Conservation (phyloP, 2,797 vertebrate genomes). For the Helarctos malayanus region DNA sequence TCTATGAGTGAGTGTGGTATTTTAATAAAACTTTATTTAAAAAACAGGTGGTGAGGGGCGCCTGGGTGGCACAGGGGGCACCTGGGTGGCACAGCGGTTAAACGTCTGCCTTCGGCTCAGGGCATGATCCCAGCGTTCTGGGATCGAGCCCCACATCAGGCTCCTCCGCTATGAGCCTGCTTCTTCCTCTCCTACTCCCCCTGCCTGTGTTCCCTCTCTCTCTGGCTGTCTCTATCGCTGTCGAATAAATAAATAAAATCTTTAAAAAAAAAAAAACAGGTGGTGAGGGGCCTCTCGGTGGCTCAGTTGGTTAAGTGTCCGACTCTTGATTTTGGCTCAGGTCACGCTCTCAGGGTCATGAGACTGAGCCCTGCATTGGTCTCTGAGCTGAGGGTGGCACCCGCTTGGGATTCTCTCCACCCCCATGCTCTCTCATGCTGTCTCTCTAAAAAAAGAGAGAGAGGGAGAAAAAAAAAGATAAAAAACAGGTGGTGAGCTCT, state of each 20-base stretch:
- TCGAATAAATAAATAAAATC: too few species aligned
- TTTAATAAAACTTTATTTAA: background rate
- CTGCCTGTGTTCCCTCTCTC: too few species aligned
- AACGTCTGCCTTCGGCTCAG: too few species aligned
- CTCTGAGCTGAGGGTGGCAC: background rate
- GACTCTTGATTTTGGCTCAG: background rate
- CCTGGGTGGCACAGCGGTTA: too few species aligned
- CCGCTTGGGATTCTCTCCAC: background rate
- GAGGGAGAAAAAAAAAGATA: too few species aligned
- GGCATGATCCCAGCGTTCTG: too few species aligned
- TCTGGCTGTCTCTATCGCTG: too few species aligned
- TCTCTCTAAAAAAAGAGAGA: background rate
- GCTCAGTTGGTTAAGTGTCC: background rate
- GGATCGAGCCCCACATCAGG: too few species aligned
- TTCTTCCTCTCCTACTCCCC: too few species aligned
- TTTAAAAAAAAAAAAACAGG: background rate
- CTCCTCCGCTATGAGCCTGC: too few species aligned
- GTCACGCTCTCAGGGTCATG: background rate
- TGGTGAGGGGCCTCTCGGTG: background rate
- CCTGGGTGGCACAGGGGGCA: too few species aligned
- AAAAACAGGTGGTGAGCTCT: background rate
- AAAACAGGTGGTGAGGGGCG: background rate
- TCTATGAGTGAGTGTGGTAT: background rate
- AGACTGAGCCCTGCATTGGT: background rate
- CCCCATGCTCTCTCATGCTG: background rate